Percentiles rank a stretch among this genome's conserved stretches.
phyloP scores from a whole-genome alignment of 1,140 invertebrate species.

The Macrocentrus cingulum region DNA sequence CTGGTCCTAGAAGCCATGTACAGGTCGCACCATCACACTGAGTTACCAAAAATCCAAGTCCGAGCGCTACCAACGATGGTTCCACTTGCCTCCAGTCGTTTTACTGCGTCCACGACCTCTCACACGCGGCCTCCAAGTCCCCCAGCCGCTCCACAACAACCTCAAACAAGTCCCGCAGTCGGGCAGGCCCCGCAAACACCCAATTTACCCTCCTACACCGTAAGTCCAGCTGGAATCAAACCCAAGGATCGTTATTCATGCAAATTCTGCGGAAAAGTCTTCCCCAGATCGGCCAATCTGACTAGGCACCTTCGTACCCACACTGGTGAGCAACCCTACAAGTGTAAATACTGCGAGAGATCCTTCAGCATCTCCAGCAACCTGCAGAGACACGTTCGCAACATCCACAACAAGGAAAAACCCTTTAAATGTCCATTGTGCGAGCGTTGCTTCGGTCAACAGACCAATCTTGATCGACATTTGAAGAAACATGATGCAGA shows the following conservation, averaged over 20 bases:
- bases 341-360: constrained; percentile 97
- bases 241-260: constrained; percentile 93
- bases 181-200: constrained; percentile 25
- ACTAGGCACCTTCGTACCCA: constrained; percentile 96
- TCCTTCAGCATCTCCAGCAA: constrained; percentile 99
- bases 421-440: constrained; percentile 85
- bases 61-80: constrained; percentile 54
- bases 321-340: constrained; percentile 97
- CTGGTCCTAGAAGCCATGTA: constrained; percentile 73
- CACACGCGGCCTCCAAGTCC: constrained; percentile 21
- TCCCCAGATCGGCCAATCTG: constrained; percentile 97
- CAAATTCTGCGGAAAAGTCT: constrained; percentile 97
- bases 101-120: constrained; percentile 43
- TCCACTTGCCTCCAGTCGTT: constrained; percentile 54
- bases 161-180: constrained; percentile 20
- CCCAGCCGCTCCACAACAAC: constrained; percentile 31
- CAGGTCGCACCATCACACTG: constrained; percentile 60
- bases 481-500: constrained; percentile 97
- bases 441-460: constrained; percentile 94
- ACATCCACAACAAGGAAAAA: constrained; percentile 98
- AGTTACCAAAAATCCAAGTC: constrained; percentile 58
- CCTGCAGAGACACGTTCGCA: constrained; percentile 96
- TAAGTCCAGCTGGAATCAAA: constrained; percentile 61
- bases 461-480: constrained; percentile 97
- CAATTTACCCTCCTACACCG: constrained; percentile 55